Evolutionary conservation across 1,140 invertebrate species (phyloP), one percentile per base, ranked within the genome.

Genomic region (Drosophila repleta): DNA sequence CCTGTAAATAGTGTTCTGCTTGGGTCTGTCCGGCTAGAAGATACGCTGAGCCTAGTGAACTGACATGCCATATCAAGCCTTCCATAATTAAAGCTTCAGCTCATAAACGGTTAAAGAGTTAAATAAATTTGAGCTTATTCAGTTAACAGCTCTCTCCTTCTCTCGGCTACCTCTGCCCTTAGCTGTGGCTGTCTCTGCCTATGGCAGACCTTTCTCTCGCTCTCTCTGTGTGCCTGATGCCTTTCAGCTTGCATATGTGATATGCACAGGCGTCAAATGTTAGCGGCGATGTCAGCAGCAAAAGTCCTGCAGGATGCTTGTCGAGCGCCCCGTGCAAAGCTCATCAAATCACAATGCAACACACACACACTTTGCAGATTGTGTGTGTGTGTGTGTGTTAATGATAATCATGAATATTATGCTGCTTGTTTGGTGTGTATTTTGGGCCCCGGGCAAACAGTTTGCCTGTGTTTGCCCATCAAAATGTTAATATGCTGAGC

Each of bases 321-420:
- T 45, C 51, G 61, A 39, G 52, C 62, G 37, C 29, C 11, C 39
- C 37, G 53, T 60, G 69, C 43, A 61, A 67, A 68, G 49, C 49
- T 73, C 64, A 73, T 73, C 18, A 74, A 74, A 69, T 66, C 52
- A 52, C 68, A 65, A 71, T 58, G 52, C 37, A 29, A 20, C 13
- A 8, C 29, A 20, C 13, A 8, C 29, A 32, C 41, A 46, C 49
- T 35, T 0, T 32, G 46, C 39, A 8, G 6, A 13, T 35, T 35
- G n/a, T 55, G 35, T 60, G 13, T 55, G 39, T 41, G 32, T 51
- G 70, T 68, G 58, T 74, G 63, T 65, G 74, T 58, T 85, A 85
- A 87, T 85, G 78, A 85, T 81, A 76, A 82, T 87, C 82, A 85
- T 85, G 78, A 85, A 85, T 85, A 85, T 87, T 82, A 64, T 55